phyloP scores from a whole-genome alignment of 1,140 invertebrate genomes.

The Drosophila pectinifera region DNA sequence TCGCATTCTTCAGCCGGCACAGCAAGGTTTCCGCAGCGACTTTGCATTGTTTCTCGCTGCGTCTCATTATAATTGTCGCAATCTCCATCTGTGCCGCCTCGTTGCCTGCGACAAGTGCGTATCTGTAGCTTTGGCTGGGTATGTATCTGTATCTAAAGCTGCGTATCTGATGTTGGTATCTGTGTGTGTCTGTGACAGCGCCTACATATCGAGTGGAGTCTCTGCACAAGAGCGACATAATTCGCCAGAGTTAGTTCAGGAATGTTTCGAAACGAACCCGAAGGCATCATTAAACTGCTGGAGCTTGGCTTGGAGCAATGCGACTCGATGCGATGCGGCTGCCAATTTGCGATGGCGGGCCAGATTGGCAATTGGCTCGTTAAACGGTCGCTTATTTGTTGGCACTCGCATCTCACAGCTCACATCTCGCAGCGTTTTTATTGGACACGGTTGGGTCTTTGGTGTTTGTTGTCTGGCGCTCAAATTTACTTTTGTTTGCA shows the following conservation, averaged over 20 bases:
- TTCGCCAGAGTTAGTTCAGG: conserved; percentile 37
- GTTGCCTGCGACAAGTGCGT: conserved; percentile 75
- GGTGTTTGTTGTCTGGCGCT: conserved; percentile 45
- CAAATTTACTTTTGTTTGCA: conserved; percentile 76
- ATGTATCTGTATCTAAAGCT: conserved; percentile 21
- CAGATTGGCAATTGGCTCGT: conserved; percentile 51
- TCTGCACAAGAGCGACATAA: conserved; percentile 16
- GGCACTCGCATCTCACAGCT: conserved; percentile 38
- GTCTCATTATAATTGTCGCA: conserved; percentile 77
- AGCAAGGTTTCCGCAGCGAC: conserved; percentile 53
- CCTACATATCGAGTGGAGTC: conserved; percentile 1
- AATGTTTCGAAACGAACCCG: conserved; percentile 53
- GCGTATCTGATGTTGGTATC: conserved; percentile 26
- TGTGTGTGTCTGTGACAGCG: conserved; percentile 12
- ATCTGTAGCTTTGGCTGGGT: conserved; percentile 29
- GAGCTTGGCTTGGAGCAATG: not conserved
- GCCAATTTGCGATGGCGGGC: conserved; percentile 43
- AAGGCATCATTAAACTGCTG: conserved; percentile 41
- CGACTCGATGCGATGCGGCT: conserved; percentile 22
- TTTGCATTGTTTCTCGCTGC: conserved; percentile 72
- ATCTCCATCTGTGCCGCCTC: conserved; percentile 74
- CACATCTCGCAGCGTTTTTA: conserved; percentile 35
- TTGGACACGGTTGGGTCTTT: conserved; percentile 39
- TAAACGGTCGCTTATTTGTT: conserved; percentile 61
- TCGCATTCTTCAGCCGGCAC: conserved; percentile 40